Base-by-base conservation (phyloP, 2,113 vertebrate species). In the Paralichthys olivaceus region DNA sequence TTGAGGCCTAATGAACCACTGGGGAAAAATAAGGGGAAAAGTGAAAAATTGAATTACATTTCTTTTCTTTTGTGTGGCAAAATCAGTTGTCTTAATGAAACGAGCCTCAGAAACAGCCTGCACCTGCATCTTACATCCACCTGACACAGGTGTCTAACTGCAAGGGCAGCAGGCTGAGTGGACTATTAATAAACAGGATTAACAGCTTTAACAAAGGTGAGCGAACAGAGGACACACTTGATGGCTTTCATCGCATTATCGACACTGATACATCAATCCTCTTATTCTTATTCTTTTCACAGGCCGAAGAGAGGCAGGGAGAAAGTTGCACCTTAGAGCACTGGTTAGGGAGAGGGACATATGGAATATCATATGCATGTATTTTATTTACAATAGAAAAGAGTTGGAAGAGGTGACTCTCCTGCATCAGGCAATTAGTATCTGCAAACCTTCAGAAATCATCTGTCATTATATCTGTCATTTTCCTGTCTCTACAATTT, bases 141-240 rank as follows among this genome's bases (percentile, higher is more conserved):
- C 80, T 82, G 88, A 86, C 66, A 1, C 79, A 80, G 69, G 56
- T 64, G 43, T 74, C 23, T 60, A 83, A 83, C 53, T 90, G 93
- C 94, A 84, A 77, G 69, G 54, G 43, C 84, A 94, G 94, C 94
- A 93, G 76, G 81, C 87, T 76, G 75, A 26, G 84, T 49, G 5
- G 5, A 4, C 6, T 76, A 92, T 94, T 94, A 92, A 84, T 84
- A 84, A 85, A 86, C 73, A n/a, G 60, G 94, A 94, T 94, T 93
- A 94, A 77, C 62, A 84, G 87, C 84, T 90, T 89, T 89, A 76
- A 81, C 76, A 82, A 77, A 91, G 87, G 87, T 91, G 88, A 88
- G 78, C 90, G 56, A 83, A 71, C 78, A 90, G 87, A 92, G 93
- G 93, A 92, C 91, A 86, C 84, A 85, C 79, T 83, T 75, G 60